Evolutionary conservation across 2,888 invertebrate species (phyloP).

Genomic region (Candidula unifasciata): DNA sequence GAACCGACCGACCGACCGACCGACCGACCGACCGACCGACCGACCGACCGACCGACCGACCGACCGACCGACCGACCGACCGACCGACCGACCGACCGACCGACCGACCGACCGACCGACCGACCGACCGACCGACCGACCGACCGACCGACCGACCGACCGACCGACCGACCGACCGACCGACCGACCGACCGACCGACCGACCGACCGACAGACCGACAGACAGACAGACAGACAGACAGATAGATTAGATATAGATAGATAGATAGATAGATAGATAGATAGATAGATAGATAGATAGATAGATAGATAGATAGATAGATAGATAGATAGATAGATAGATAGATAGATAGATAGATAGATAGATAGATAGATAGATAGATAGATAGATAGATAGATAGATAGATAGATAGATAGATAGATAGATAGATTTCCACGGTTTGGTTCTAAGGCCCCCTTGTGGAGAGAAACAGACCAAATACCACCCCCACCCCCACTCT

Average conservation of each 20-base stretch:
- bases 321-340: slow-evolving; percentile 46
- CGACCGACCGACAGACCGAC: too few relatives aligned
- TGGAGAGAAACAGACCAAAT: too few relatives aligned
- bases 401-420: not conserved
- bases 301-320: not conserved
- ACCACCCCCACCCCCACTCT: too few relatives aligned
- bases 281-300: slow-evolving; percentile 32
- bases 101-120: slow-evolving; percentile 25
- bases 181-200: slow-evolving; percentile 21
- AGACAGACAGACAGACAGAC: too few relatives aligned
- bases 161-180: slow-evolving; percentile 28
- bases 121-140: slow-evolving; percentile 29
- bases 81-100: not conserved
- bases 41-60: slow-evolving; percentile 8
- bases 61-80: slow-evolving; percentile 8
- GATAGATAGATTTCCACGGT: too few relatives aligned
- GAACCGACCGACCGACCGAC: slow-evolving; percentile 8
- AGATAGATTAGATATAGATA: too few relatives aligned
- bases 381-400: slow-evolving; percentile 41
- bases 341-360: slow-evolving; percentile 44
- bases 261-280: slow-evolving; percentile 32
- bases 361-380: slow-evolving; percentile 45
- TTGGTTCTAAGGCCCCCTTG: too few relatives aligned
- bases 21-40: slow-evolving; percentile 8
- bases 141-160: slow-evolving; percentile 29